Base-by-base conservation (phyloP, 2,113 vertebrate species). In the Dromaius novaehollandiae region DNA sequence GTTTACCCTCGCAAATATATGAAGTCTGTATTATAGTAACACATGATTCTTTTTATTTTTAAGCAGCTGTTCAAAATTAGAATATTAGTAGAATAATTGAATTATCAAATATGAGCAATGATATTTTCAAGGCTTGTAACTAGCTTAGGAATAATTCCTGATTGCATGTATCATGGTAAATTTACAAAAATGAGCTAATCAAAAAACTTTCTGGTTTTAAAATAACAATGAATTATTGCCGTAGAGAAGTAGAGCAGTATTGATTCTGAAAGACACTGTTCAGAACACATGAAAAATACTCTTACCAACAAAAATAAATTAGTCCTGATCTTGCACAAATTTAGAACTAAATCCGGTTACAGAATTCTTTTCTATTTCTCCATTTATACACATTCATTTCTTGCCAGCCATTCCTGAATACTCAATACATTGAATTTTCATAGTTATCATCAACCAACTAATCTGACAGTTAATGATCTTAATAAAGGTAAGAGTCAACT, bases 101-200 rank as follows among this genome's bases (percentile, higher is more conserved):
- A 79, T 40, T 60, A 82, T 38, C 81, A 63, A 88, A 61, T 75
- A 11, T 22, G 36, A 5, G 26, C 7, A 76, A 16, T 24, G 11
- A 9, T 64, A 42, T 78, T 85, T 90, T 71, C 42, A 85, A 73
- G 42, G 11, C 44, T 82, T 90, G 1, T 53, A 63, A 76, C 28
- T 40, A 86, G 6, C 3, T 40, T 51, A 9, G 11, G 25, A 78
- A 6, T 76, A 71, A 90, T 69, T 53, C 0, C 0, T 21, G 19
- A 60, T 56, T 84, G 50, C 6, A 28, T 34, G 50, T 40, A 3
- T 74, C 30, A 42, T 66, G 12, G 4, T 58, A 90, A 82, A 68
- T 79, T 68, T 24, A 55, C 9, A 68, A 83, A 91, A 93, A 83
- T 44, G 2, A 70, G 13, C 21, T 70, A 40, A 82, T 66, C 69